Conservation (phyloP, 2,113 vertebrate genomes). For the Amblyornis subalaris region DNA sequence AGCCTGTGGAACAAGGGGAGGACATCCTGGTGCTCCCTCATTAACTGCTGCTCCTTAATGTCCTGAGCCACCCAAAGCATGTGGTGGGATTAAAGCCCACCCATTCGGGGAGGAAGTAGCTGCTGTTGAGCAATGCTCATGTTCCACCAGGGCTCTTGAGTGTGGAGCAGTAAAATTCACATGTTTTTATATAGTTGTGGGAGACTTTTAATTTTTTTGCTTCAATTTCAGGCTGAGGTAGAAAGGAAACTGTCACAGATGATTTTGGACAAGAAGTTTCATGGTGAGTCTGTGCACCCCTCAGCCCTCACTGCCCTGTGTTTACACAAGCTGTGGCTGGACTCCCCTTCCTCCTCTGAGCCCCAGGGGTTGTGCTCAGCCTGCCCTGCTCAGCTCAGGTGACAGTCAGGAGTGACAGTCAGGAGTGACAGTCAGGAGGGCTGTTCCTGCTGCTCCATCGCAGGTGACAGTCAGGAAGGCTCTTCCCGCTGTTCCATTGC, state of each 20-base stretch:
- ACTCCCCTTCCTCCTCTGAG: background rate
- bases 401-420: background rate
- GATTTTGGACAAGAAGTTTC: constrained; percentile 99
- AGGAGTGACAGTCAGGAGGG: background rate
- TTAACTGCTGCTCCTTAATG: background rate
- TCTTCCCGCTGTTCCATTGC: background rate
- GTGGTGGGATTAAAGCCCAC: background rate
- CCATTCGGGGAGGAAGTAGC: background rate
- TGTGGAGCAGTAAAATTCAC: background rate
- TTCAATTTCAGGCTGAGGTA: constrained; percentile 86
- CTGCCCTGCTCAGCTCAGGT: background rate
- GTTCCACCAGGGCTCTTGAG: background rate
- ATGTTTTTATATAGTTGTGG: background rate
- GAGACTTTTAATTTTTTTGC: constrained; percentile 33
- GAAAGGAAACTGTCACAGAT: constrained; percentile 99
- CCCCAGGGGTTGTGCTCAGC: background rate
- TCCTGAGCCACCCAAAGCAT: background rate
- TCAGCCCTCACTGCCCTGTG: background rate
- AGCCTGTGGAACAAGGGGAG: background rate
- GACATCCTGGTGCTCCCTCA: background rate
- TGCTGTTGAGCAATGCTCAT: background rate
- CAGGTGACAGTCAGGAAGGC: background rate
- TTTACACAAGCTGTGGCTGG: background rate
- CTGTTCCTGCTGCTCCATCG: background rate
- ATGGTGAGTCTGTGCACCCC: constrained; percentile 77